Conservation (phyloP, 2,113 vertebrate species). For the Otolemur garnettii region DNA sequence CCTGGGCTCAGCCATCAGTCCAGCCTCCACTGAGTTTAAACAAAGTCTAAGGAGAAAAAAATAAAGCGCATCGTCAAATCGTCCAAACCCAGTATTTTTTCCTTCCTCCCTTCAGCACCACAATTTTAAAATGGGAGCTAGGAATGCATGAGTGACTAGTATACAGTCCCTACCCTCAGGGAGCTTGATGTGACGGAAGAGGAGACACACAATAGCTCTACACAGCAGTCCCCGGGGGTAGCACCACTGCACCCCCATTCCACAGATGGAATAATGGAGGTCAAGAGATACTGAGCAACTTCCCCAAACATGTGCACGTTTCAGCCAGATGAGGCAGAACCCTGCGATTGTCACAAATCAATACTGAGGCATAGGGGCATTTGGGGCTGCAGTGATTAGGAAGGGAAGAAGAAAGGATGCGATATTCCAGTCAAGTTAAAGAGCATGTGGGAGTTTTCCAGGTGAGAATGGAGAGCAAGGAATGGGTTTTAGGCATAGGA, state of each 20-base stretch:
- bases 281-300: background rate
- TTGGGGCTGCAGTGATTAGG: background rate
- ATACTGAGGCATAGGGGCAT: background rate
- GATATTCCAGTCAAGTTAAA: background rate
- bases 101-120: background rate
- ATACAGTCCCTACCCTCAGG: background rate
- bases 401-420: background rate
- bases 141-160: background rate
- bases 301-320: background rate
- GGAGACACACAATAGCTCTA: background rate
- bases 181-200: background rate
- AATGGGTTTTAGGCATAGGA: background rate
- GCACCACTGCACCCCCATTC: background rate
- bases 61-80: background rate
- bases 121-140: background rate
- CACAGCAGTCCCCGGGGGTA: background rate
- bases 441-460: background rate
- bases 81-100: background rate
- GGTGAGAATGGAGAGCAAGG: background rate
- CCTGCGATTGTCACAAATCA: background rate
- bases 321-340: background rate
- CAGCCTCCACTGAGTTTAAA: background rate
- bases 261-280: background rate
- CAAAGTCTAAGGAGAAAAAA: background rate
- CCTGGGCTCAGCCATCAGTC: background rate